Base-by-base conservation (phyloP, 2,113 vertebrate species). In the Todiramphus chloris region DNA sequence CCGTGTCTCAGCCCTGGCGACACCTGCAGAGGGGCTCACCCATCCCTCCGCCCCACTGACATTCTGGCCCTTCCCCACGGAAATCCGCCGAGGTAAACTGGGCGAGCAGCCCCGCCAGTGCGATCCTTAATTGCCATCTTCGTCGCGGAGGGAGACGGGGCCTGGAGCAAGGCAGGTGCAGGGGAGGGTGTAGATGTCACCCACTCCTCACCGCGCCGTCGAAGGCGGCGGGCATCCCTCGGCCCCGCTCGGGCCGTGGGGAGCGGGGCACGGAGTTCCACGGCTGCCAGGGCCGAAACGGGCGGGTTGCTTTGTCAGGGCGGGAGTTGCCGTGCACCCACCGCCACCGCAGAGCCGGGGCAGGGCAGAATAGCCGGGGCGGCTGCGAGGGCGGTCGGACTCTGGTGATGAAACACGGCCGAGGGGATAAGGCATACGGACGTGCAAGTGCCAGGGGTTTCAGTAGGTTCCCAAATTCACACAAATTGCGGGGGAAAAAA, bases 381-480 rank as follows among this genome's bases (percentile, higher is more conserved):
- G 19, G 48, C 58, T 70, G 62, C 46, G 25, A 5, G 50, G 41
- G 18, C 24, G 7, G 8, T 74, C 18, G 6, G 46, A 44, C 15
- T 41, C 23, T 23, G 19, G 35, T 15, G 73, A 58, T n/a, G 50
- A 60, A 56, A 50, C 16, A 14, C 24, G 28, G 30, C 15, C 19
- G 4, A 13, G 3, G 12, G 2, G 4, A 12, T 1, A 2, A 3
- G 4, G 1, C 1, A 5, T 1, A 18, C 7, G 27, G 63, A 27
- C 19, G 17, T 8, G 15, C 20, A 23, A 41, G 46, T 33, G 48
- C 17, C 16, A 3, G 6, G 39, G 33, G 7, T n/a, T 55, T 60
- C 51, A 7, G 31, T 24, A 41, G 19, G 5, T 46, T 75, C n/a
- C 20, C 28, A 37, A 88, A 83, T 44, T 51, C 48, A 70, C 56